These are phyloP conservation scores for Rousettus madagascariensis DNA, from an alignment of 2,797 vertebrate species.

Conservation along the genomic window DNA sequence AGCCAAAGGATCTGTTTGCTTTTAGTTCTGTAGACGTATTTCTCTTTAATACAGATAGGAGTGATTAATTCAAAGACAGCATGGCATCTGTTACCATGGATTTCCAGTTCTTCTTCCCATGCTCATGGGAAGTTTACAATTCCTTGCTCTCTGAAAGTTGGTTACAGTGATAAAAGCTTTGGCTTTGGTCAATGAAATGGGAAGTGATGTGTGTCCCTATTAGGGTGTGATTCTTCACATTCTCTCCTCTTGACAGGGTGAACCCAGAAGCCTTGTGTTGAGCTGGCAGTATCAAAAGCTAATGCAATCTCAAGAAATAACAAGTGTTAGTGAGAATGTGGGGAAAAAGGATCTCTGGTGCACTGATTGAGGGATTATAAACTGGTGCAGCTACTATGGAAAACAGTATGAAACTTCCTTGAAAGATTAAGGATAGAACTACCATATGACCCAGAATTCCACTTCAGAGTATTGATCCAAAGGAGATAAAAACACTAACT, in stretches of 20 bases:
- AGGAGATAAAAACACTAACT: not conserved
- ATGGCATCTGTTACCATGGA: not conserved
- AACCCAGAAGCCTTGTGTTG: not conserved
- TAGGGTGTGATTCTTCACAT: not conserved
- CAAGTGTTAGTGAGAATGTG: not conserved
- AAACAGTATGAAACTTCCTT: not conserved
- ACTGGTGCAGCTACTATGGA: not conserved
- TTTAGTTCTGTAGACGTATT: not conserved
- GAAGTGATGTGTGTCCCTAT: not conserved
- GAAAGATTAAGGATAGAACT: not conserved
- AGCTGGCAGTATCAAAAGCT: not conserved
- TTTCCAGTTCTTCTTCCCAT: not conserved
- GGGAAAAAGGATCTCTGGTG: not conserved
- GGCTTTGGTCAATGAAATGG: not conserved
- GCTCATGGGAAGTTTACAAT: fast-evolving
- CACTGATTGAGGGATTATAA: not conserved
- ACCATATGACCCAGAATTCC: not conserved
- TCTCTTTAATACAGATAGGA: not conserved
- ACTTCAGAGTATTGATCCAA: not conserved
- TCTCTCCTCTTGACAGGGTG: not conserved
- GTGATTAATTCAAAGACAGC: not conserved
- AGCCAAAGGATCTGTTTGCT: not conserved
- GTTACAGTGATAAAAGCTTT: no score
- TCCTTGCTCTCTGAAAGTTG: not conserved
- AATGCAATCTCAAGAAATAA: not conserved